These are phyloP conservation scores for Enteromius treurensis DNA, from an alignment of 2,797 vertebrate genomes.

Conservation along the genomic window DNA sequence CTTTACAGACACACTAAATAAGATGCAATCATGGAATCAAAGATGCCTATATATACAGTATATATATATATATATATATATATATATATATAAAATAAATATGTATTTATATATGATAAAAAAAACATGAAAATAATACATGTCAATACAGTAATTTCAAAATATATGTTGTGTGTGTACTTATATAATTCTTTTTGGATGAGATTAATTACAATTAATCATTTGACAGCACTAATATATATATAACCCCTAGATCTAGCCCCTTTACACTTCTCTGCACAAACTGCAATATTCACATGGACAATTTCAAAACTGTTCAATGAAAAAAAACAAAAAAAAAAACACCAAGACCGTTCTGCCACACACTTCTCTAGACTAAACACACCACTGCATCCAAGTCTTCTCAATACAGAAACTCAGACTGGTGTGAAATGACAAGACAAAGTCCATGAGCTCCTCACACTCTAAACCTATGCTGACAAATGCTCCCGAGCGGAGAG, in stretches of 20 bases:
- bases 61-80: no score
- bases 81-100: no score
- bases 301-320: background rate
- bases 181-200: no score
- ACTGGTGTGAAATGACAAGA: conserved; percentile 31
- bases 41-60: background rate
- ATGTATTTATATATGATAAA: no score
- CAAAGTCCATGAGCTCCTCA: conserved; percentile 21
- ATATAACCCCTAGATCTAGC: background rate
- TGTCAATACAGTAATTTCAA: no score
- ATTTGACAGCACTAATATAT: no score
- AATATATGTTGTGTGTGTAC: no score
- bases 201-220: no score
- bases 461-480: conserved; percentile 15
- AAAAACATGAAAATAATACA: no score
- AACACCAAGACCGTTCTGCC: background rate
- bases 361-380: conserved; percentile 27
- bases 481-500: conserved; percentile 13
- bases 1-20: background rate
- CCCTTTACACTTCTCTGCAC: background rate
- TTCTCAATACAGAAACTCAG: conserved; percentile 11
- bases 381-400: conserved; percentile 5
- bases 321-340: background rate
- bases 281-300: background rate
- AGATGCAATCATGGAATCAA: background rate